These are phyloP conservation scores for Leistus spinibarbis DNA, from an alignment of 2,888 invertebrate genomes.

Conservation along the genomic window DNA sequence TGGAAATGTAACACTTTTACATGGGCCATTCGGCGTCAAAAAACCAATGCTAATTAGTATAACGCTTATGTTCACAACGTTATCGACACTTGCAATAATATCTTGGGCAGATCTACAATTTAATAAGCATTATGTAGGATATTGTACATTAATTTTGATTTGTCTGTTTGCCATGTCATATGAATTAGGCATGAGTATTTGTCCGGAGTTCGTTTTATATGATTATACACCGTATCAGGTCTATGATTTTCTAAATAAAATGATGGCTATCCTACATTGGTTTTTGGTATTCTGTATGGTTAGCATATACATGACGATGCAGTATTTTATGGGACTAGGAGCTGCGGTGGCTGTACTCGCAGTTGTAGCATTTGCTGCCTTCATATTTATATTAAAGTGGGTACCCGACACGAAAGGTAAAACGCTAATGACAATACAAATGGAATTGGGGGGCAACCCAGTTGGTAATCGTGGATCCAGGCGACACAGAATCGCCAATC, in stretches of 20 bases:
- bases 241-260: slow-evolving; percentile 41
- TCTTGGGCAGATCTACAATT: neutral
- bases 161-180: slow-evolving; percentile 44
- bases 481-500: slow-evolving; percentile 18
- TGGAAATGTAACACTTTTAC: slow-evolving; percentile 42
- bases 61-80: slow-evolving; percentile 22
- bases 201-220: slow-evolving; percentile 44
- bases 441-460: slow-evolving; percentile 50
- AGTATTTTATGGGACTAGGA: neutral
- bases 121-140: slow-evolving; percentile 7
- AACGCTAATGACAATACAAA: slow-evolving; percentile 48
- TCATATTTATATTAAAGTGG: slow-evolving; percentile 37
- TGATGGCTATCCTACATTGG: slow-evolving; percentile 44
- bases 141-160: slow-evolving; percentile 31
- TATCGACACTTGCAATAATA: slow-evolving; percentile 25
- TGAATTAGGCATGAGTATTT: slow-evolving; percentile 46
- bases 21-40: slow-evolving; percentile 43
- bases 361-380: slow-evolving; percentile 42
- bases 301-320: slow-evolving; percentile 7
- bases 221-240: slow-evolving; percentile 49
- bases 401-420: slow-evolving; percentile 48
- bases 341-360: slow-evolving; percentile 40
- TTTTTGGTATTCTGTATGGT: slow-evolving; percentile 42
- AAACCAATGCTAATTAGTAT: slow-evolving; percentile 47
- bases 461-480: slow-evolving; percentile 46